Evolutionary conservation across 2,888 invertebrate species (phyloP), one percentile per base, ranked within the genome.

Genomic region (Drosophila yooni): DNA sequence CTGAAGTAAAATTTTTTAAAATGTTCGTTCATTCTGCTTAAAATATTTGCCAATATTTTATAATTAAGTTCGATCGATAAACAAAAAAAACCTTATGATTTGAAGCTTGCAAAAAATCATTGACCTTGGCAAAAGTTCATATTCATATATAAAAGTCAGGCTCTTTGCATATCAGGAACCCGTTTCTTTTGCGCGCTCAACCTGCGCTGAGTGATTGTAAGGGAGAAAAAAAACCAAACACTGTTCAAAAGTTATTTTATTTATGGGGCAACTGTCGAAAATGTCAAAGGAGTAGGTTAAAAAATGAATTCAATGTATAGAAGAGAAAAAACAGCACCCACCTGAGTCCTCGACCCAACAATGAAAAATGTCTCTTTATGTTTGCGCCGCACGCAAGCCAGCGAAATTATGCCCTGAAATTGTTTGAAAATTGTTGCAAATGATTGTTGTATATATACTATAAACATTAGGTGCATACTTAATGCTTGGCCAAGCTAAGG

Each of bases 311-410:
- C 57, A 57, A 60, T 31, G 29, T n/a, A 21, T 8, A 21, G 25
- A 46, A 25, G 2, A 1, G 3, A 13, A 7, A 46, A 13, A 15
- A 4, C 21, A 2, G 7, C 21, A 25, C 21, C 25, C 31, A 15
- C 46, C 46, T 31, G 29, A 50, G 34, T 34, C 46, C 40, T 29
- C 15, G 57, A 61, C 27, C 51, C 54, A 64, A 56, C 61, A 34
- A 40, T 57, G 46, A 36, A 71, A 60, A 76, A 67, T 56, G 70
- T 79, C 73, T 76, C 74, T 74, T 72, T 70, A 78, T 74, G 70
- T 71, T 53, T 5, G 15, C 18, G n/a, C 21, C 61, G 31, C 89
- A 89, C 83, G 86, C 86, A 66, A 79, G 21, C 58, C 15, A 36
- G 21, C 18, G 21, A 74, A 59, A 27, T 38, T 53, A 38, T 63